phyloP scores from a whole-genome alignment of 2,888 invertebrate species.

The Epinotia demarniana region DNA sequence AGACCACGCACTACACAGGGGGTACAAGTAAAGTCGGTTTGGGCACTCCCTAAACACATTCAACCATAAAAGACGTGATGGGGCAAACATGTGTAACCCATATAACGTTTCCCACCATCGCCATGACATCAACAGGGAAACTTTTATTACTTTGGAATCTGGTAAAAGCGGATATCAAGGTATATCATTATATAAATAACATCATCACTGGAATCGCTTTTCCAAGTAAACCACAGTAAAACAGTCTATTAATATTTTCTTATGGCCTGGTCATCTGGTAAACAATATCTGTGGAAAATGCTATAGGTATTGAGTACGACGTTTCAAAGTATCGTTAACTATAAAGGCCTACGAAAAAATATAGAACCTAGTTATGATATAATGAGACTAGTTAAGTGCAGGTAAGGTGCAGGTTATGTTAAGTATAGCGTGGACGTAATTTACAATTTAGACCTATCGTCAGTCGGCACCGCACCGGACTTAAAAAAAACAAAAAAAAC shows the following conservation, averaged over 20 bases:
- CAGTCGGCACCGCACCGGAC: too few species aligned
- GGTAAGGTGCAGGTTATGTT: neutral
- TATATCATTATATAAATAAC: constrained; percentile 13
- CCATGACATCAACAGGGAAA: constrained; percentile 44
- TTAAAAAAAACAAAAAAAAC: too few species aligned
- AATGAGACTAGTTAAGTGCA: neutral
- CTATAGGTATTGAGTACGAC: neutral
- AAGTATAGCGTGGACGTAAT: neutral
- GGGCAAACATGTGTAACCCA: constrained; percentile 43
- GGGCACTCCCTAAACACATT: constrained; percentile 39
- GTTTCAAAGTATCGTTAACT: neutral
- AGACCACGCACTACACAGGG: too few species aligned
- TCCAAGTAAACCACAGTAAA: constrained; percentile 1
- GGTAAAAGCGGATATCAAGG: constrained; percentile 28
- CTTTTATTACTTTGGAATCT: constrained; percentile 41
- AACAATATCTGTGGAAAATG: neutral
- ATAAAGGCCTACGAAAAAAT: too few species aligned
- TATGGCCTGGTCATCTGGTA: constrained; percentile 4
- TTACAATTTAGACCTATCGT: neutral
- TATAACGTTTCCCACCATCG: constrained; percentile 39
- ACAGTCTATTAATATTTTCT: constrained; percentile 23
- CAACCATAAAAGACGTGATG: constrained; percentile 39
- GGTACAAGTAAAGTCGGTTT: constrained; percentile 21
- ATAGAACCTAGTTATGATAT: too few species aligned
- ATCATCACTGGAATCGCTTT: constrained; percentile 20